A percentile compares a stretch with the other conserved stretches of the same genome.
These are phyloP conservation scores for Crambe crambe DNA, from an alignment of 37 sponge, comb jelly and placozoan species.

Conservation along the genomic window DNA sequence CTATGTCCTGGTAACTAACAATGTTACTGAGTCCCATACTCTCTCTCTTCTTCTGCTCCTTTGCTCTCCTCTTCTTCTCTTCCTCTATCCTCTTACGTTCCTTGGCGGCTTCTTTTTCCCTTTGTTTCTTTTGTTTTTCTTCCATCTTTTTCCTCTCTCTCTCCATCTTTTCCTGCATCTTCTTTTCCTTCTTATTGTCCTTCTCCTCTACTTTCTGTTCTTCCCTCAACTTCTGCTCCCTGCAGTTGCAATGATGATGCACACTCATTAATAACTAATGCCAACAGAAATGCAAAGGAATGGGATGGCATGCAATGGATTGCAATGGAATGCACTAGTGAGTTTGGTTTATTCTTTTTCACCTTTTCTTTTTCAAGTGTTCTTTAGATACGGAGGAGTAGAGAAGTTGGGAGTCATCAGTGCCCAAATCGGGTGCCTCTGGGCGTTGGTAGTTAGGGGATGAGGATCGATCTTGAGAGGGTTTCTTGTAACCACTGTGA, in stretches of 20 bases:
- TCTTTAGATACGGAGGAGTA: conserved; percentile 37
- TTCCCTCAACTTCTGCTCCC: conserved; percentile 8
- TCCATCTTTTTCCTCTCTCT: conserved; percentile 23
- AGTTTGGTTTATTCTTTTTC: neutral
- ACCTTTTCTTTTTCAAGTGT: conserved; percentile 37
- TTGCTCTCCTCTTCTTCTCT: conserved; percentile 15
- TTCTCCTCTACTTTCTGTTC: conserved; percentile 8
- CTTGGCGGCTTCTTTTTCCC: conserved; percentile 12
- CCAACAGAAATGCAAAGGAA: no score
- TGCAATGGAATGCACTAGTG: neutral
- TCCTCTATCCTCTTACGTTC: conserved; percentile 14
- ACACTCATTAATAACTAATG: neutral
- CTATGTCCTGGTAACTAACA: conserved; percentile 20
- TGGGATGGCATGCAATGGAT: neutral
- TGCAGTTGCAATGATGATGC: neutral
- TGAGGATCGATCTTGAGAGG: neutral
- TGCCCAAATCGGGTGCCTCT: conserved; percentile 1
- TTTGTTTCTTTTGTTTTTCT: conserved; percentile 23
- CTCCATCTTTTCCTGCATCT: conserved; percentile 27
- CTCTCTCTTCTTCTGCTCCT: conserved; percentile 10
- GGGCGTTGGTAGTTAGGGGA: neutral
- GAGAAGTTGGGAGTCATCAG: conserved; percentile 16
- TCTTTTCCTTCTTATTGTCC: neutral
- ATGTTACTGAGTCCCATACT: conserved; percentile 30
- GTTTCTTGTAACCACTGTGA: neutral